phyloP scores from a whole-genome alignment of 2,888 invertebrate genomes.

The Limulus polyphemus region DNA sequence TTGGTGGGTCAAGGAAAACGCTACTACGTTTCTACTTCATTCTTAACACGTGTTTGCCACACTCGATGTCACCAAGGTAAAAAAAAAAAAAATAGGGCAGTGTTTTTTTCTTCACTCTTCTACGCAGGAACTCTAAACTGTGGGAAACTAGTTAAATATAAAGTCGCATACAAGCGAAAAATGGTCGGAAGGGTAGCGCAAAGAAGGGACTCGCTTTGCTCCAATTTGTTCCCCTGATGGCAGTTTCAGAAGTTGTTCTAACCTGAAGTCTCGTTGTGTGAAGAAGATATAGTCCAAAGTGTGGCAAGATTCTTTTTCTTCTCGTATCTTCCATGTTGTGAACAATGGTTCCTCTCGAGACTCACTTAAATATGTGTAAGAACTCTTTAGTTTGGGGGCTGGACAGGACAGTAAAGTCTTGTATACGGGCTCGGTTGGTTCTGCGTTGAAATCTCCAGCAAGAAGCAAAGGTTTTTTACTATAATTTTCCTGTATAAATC shows the following conservation, averaged over 20 bases:
- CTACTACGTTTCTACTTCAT: no score
- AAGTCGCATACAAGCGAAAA: slow-evolving; percentile 47
- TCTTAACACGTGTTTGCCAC: no score
- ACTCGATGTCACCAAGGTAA: no score
- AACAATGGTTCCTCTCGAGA: slow-evolving; percentile 50
- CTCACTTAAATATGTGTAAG: slow-evolving; percentile 31
- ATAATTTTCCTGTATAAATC: slow-evolving; percentile 34
- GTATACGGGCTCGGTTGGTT: slow-evolving; percentile 57
- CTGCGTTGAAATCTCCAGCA: slow-evolving; percentile 65
- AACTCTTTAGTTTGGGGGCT: slow-evolving; percentile 31
- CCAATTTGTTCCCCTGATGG: slow-evolving; percentile 55
- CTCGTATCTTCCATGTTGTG: slow-evolving; percentile 61
- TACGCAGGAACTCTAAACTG: no score
- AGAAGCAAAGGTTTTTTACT: slow-evolving; percentile 45
- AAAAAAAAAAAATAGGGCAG: no score
- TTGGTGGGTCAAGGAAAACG: no score
- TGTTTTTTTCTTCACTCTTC: no score
- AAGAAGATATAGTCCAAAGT: slow-evolving; percentile 64
- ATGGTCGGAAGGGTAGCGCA: slow-evolving; percentile 61
- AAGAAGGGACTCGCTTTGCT: slow-evolving; percentile 51
- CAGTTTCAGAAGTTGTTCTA: slow-evolving; percentile 47
- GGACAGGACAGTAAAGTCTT: slow-evolving; percentile 39
- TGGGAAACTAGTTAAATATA: neutral
- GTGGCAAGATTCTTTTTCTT: slow-evolving; percentile 53
- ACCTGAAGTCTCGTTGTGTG: slow-evolving; percentile 45